Base-by-base conservation (phyloP, 2,888 invertebrate genomes). In the Macrosiphum euphorbiae region DNA sequence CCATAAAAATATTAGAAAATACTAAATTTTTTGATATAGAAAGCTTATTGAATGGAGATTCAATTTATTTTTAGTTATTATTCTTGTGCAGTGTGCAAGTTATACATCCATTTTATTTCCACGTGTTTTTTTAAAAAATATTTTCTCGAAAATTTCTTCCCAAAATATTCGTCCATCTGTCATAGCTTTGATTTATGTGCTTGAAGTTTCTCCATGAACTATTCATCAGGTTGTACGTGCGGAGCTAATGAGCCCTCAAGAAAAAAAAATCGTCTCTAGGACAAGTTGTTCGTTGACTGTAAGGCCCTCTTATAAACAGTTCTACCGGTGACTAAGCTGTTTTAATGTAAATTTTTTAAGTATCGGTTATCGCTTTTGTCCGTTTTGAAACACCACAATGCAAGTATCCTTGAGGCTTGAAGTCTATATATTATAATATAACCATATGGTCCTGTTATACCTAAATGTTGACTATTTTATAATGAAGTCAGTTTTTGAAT, bases 81-180 rank as follows among this genome's bases (percentile, higher is more conserved):
- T 91, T 86, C 8, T 11, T 86, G 3, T 50, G 24, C 7, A 7
- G 26, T 86, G 1, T 50, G 24, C 13, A 7, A 35, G n/a, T 26
- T 44, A 58, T 26, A 5, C n/a, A 10, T 78, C 2, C 2, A n/a
- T 11, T 92, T 87, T 61, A 10, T 86, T 87, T 50, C 26, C 16
- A 26, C 35, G 87, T 87, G 55, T 20, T 58, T n/a, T 28, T n/a
- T 52, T 16, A 5, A 26, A 47, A 90, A 90, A 90, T 28, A n/a
- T 86, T 86, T 50, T 88, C 28, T 92, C 7, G 41, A 92, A 92
- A 88, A 88, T 92, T 26, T 50, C 24, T 88, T 88, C 41, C 61
- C 87, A 92, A 92, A 87, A 92, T 92, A 92, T 92, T 92, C 88
- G 13, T 78, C 52, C 28, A 20, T 41, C 67, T 88, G 92, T 67